Base-by-base conservation (phyloP, 2,888 invertebrate genomes). In the Lasius platythorax region DNA sequence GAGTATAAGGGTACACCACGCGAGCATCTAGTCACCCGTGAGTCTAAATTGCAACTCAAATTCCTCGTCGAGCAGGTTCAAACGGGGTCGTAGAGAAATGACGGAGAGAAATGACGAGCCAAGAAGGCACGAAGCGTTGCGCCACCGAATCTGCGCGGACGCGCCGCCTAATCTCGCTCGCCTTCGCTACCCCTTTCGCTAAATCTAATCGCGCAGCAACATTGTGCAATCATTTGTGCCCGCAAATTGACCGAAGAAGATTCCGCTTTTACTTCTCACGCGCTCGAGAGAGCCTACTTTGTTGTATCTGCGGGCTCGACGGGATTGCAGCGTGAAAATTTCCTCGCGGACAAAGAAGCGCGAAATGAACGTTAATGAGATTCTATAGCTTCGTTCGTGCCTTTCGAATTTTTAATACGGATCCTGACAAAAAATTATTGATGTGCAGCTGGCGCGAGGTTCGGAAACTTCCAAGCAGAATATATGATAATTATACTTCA, bases 191-290 rank as follows among this genome's bases (percentile, higher is more conserved):
- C 56, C 43, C 8, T 50, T 23, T 33, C 43, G 23, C 15, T 15
- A n/a, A 43, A 33, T 56, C 18, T 79, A 81, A 81, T 72, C 79
- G 40, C 46, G 46, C 50, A 6, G 9, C 70, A 15, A 56, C 23
- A 33, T 81, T 73, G 73, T 73, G 46, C 46, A 81, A 81, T 15
- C 46, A 9, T 53, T 53, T 53, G 6, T 8, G 56, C 12, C 46
- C 37, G 61, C 18, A 81, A 81, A 81, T 61, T 58, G 79, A 73
- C 72, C 79, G 58, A 72, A n/a, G 23, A 61, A n/a, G 33, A 73
- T 61, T 33, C 70, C 33, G 73, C 79, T 73, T 73, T 81, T 73
- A 73, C 73, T 81, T 81, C 79, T 81, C 79, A 81, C 78, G 78
- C 58, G 70, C 43, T 53, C 43, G 43, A 28, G 28, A 28, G 28